Base-by-base conservation (phyloP, 2,888 invertebrate species). In the Macaria liturata region DNA sequence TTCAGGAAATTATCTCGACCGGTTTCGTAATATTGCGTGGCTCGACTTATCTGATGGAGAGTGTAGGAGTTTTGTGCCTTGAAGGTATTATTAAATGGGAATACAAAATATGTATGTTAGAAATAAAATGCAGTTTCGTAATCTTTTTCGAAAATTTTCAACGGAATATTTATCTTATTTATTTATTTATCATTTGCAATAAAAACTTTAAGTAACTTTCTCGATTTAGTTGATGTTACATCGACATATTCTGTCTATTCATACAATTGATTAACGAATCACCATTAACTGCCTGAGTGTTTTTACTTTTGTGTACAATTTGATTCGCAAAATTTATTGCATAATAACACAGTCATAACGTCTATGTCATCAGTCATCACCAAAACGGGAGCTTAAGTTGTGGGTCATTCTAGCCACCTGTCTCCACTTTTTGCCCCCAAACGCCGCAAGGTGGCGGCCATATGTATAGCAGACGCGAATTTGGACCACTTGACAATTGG, bases 381-480 rank as follows among this genome's bases (percentile, higher is more conserved):
- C 61, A 9, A 20, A 57, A 48, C 44, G 9, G 44, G 32, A 46
- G 31, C 54, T 48, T 43, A 69, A 72, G 65, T 70, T 71, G 63
- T 70, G 61, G 70, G 71, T 71, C 62, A 64, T 40, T 40, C 32
- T 9, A n/a, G 32, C 64, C 75, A 76, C 66, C 75, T 76, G 76
- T 66, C 65, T 57, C 61, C 59, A 32, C 37, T 64, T 65, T 71
- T 70, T 69, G 66, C 61, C 64, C 60, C 65, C 57, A 37, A 42
- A 40, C 48, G 54, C 61, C 42, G 51, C 42, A 51, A 51, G 43
- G 59, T 49, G 34, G 34, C 7, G 43, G 51, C 67, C 74, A 76
- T 76, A 66, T 76, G 75, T 68, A 64, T 39, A 55, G 31, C 60
- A 60, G 64, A 64, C 62, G 59, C 67, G 66, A 71, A 66, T 63